Evolutionary conservation across 1,140 invertebrate genomes (phyloP), one percentile per base, ranked within the genome.

Genomic region (Heliconius hewitsoni): DNA sequence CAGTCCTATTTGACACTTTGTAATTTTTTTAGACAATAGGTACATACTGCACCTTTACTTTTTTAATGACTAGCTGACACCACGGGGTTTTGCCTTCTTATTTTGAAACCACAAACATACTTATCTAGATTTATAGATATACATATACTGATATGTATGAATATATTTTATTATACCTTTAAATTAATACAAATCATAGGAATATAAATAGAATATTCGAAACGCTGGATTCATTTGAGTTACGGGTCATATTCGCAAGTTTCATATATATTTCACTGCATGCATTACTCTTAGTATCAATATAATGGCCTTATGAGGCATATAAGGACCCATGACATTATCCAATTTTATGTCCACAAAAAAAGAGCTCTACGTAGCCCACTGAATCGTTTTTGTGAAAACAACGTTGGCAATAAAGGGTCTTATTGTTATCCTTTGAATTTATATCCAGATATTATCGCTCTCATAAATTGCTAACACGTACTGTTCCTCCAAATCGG

Each of bases 361-460:
- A 91, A 90, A 87, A 90, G 27, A 27, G 23, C 84, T 89, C 85
- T 86, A 85, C 85, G 85, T 86, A 86, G 87, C 83, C 83, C 81
- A 83, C 82, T 81, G 86, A 91, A 92, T 92, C 88, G 92, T 87
- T 93, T 91, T 89, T 91, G 86, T 87, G 90, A 93, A 91, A 93
- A 92, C 89, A 93, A 91, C 89, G 86, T 83, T 81, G 82, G 91
- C 88, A 88, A 93, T 92, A 93, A 92, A 93, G 87, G 90, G 87
- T 90, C 87, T 93, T 93, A 93, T 91, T 92, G 92, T 92, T 92
- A 92, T 93, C 90, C 91, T 92, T 92, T 93, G 91, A 92, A 93
- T 93, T 93, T 92, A 93, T 93, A 89, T 89, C 89, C 88, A 88
- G 90, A 92, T 93, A 92, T 92, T 92, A 93, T 92, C 89, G 91